Evolutionary conservation across 2,113 vertebrate species (phyloP).

Genomic region (Hyperopisus bebe): DNA sequence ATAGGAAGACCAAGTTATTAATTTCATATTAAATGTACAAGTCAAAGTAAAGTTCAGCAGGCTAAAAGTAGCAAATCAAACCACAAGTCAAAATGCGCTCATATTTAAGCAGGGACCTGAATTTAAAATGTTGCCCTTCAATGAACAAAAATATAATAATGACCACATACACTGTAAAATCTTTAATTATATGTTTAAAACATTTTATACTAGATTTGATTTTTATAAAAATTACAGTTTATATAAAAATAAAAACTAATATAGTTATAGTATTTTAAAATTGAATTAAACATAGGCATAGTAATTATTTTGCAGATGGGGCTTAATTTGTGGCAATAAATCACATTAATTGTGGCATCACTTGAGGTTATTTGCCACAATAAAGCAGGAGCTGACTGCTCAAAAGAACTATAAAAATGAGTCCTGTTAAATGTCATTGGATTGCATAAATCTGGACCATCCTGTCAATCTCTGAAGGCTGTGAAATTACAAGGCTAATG

Average conservation of each 20-base stretch:
- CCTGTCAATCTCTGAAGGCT: conserved; percentile 1
- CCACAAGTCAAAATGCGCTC: neutral
- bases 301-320: neutral
- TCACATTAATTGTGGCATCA: neutral
- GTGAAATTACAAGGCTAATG: neutral
- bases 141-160: neutral
- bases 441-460: neutral
- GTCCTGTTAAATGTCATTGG: neutral
- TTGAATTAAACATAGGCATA: neutral
- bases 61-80: neutral
- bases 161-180: neutral
- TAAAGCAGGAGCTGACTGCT: neutral
- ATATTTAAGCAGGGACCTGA: neutral
- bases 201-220: neutral
- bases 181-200: neutral
- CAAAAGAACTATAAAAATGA: neutral
- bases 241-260: neutral
- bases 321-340: neutral
- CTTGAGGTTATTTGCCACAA: conserved; percentile 3
- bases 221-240: neutral
- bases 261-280: neutral
- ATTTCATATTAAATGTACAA: neutral
- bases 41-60: neutral
- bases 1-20: neutral
- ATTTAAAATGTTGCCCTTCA: neutral